phyloP scores from a whole-genome alignment of 1,140 invertebrate genomes.

The Elysia chlorotica region DNA sequence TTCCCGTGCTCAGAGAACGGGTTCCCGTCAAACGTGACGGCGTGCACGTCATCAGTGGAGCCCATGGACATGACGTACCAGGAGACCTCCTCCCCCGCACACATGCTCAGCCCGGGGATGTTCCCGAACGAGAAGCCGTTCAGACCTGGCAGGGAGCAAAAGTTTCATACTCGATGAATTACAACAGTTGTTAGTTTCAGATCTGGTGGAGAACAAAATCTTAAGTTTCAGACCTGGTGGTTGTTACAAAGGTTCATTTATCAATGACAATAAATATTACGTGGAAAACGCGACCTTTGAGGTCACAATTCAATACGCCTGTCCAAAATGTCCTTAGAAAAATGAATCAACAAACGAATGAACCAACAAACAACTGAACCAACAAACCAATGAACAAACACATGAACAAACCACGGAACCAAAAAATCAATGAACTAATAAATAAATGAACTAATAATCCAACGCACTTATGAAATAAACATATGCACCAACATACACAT shows the following conservation, averaged over 20 bases:
- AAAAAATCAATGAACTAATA: neutral
- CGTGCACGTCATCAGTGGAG: slow-evolving; percentile 46
- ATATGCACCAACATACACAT: too few relatives aligned
- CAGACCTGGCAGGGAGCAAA: slow-evolving; percentile 25
- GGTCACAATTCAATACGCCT: too few relatives aligned
- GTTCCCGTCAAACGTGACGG: slow-evolving; percentile 51
- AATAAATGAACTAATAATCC: slow-evolving; percentile 15
- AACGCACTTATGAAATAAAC: slow-evolving; percentile 7
- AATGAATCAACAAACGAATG: too few relatives aligned
- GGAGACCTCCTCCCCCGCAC: slow-evolving; percentile 35
- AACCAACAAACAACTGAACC: too few relatives aligned
- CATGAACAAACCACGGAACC: too few relatives aligned
- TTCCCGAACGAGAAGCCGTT: slow-evolving; percentile 50
- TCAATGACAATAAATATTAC: too few relatives aligned
- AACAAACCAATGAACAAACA: too few relatives aligned
- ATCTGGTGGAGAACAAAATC: too few relatives aligned
- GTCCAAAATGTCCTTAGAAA: too few relatives aligned
- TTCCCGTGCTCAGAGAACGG: slow-evolving; percentile 31
- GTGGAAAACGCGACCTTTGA: too few relatives aligned
- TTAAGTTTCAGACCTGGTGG: neutral
- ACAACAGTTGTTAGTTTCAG: too few relatives aligned
- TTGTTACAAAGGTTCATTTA: neutral
- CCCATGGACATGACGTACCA: slow-evolving; percentile 53
- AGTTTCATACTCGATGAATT: too few relatives aligned
- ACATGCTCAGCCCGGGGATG: slow-evolving; percentile 43